These are phyloP conservation scores for Pachycephala philippinensis DNA, from an alignment of 2,113 vertebrate genomes.

Conservation along the genomic window DNA sequence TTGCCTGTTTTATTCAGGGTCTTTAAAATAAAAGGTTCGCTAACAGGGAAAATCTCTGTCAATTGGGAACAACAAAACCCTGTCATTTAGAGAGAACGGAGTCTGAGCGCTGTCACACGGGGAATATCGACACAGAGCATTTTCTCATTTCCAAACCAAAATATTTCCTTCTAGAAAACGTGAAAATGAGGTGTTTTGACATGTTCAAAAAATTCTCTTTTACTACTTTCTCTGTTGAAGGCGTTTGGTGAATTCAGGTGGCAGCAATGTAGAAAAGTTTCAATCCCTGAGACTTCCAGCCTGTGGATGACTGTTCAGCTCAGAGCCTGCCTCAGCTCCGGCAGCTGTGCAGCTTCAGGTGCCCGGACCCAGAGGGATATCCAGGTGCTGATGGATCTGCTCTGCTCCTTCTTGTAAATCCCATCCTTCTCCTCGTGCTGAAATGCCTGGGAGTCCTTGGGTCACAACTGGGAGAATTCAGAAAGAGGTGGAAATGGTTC, in stretches of 20 bases:
- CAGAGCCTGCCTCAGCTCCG: accelerated
- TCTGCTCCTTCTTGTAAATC: not conserved
- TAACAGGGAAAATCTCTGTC: not conserved
- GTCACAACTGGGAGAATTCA: not conserved
- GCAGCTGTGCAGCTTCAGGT: accelerated
- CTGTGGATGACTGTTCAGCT: not conserved
- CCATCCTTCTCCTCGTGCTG: not conserved
- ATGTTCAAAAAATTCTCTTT: not conserved
- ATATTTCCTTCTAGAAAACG: slow-evolving; percentile 37
- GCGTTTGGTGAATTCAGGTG: not conserved
- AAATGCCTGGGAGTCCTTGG: not conserved
- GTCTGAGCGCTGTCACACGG: not conserved
- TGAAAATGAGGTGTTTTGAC: slow-evolving; percentile 56
- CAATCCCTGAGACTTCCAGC: not conserved
- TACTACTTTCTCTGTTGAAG: not conserved
- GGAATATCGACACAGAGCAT: not conserved
- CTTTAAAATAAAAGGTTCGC: not conserved
- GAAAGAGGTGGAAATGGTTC: not conserved
- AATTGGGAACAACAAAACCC: not conserved
- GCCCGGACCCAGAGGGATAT: not conserved
- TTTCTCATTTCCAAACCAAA: slow-evolving; percentile 45
- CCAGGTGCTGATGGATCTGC: not conserved
- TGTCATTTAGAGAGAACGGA: not conserved
- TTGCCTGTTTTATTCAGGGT: not conserved
- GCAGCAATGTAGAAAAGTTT: not conserved